These are phyloP conservation scores for Drosophila trichaetosa DNA, from an alignment of 2,888 invertebrate species.

Conservation along the genomic window DNA sequence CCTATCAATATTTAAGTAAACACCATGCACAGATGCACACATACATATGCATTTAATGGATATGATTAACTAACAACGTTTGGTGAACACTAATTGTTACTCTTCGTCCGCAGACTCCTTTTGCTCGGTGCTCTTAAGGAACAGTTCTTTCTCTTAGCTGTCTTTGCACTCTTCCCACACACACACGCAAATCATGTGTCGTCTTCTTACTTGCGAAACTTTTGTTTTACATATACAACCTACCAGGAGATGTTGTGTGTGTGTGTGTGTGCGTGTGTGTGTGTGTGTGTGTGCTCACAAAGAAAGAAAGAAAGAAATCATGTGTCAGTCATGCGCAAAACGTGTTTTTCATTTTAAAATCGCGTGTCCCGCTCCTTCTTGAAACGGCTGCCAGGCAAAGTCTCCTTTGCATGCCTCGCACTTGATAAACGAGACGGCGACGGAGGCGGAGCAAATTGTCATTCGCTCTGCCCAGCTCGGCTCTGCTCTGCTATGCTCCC, in stretches of 20 bases:
- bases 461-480: conserved; percentile 42
- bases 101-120: conserved; percentile 34
- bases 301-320: conserved; percentile 63
- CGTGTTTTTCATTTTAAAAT: conserved; percentile 78
- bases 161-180: conserved; percentile 34
- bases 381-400: conserved; percentile 39
- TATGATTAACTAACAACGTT: conserved; percentile 24
- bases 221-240: conserved; percentile 37
- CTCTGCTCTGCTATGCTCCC: conserved; percentile 1
- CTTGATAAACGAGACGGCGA: conserved; percentile 78
- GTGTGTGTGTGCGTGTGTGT: conserved; percentile 2
- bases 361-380: conserved; percentile 67
- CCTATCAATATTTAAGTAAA: not conserved
- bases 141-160: conserved; percentile 38
- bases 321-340: conserved; percentile 81
- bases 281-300: conserved; percentile 32
- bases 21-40: not conserved
- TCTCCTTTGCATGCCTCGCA: conserved; percentile 74
- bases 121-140: conserved; percentile 44
- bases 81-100: conserved; percentile 38
- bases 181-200: conserved; percentile 32
- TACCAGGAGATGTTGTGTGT: not conserved
- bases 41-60: not conserved
- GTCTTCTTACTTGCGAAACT: conserved; percentile 54
- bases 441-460: conserved; percentile 82